Conservation (phyloP, 2,888 invertebrate species). For the Eueremaeus valkanovi region DNA sequence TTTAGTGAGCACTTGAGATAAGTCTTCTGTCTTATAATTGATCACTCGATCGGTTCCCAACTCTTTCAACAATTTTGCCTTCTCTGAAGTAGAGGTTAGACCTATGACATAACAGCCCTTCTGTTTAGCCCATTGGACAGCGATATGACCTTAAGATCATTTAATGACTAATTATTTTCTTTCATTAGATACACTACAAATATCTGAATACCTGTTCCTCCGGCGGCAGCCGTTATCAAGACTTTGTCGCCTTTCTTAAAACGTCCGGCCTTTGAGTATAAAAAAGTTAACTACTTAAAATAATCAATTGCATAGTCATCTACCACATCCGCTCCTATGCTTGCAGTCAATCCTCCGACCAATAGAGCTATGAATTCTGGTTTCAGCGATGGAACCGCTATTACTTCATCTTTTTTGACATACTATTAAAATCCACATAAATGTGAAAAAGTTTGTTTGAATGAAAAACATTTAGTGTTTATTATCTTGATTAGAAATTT, state of each 20-base stretch:
- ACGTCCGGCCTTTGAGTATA: background rate
- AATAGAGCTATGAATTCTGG: conserved; percentile 42
- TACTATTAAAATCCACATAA: background rate
- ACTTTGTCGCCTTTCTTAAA: conserved; percentile 42
- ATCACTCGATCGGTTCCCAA: conserved; percentile 38
- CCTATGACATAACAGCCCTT: conserved; percentile 45
- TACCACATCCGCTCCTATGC: conserved; percentile 50
- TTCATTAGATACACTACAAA: background rate
- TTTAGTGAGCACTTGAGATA: conserved; percentile 33
- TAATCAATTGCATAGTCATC: too few species aligned
- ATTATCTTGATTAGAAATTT: too few species aligned
- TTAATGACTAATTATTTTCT: background rate
- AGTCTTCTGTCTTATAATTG: conserved; percentile 32
- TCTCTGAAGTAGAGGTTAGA: conserved; percentile 44
- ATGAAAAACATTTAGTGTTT: too few species aligned
- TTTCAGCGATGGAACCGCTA: conserved; percentile 41
- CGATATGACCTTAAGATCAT: conserved; percentile 16
- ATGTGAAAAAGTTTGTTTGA: background rate
- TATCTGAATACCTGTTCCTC: conserved; percentile 43
- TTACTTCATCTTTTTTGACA: background rate
- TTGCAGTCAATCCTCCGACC: conserved; percentile 49
- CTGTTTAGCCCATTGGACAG: conserved; percentile 46
- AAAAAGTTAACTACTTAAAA: background rate
- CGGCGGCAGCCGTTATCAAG: conserved; percentile 45
- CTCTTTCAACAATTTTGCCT: conserved; percentile 42